Base-by-base conservation (phyloP, 2,797 vertebrate genomes). In the Mormyrus proboscirostris region DNA sequence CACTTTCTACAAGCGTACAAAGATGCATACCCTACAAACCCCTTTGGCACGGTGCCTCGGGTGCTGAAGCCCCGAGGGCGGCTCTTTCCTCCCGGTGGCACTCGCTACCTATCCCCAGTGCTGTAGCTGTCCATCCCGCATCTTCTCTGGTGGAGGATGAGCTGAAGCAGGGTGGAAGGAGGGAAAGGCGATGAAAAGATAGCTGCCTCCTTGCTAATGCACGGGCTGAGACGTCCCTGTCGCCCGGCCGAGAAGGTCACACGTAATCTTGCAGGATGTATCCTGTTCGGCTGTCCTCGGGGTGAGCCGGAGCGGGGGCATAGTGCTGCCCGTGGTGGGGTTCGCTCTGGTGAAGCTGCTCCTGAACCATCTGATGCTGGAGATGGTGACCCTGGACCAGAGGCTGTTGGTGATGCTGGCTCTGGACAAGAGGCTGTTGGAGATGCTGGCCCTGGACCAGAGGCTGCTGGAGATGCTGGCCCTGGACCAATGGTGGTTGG, bases 251-350 rank as follows among this genome's bases (percentile, higher is more conserved):
- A 85, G 49, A 16, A 29, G 83, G 0, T 92, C 90, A 96, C 2
- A 96, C 96, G 0, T 96, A 96, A 93, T 96, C 95, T 92, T 95
- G 94, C 19, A 95, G 93, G 92, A 93, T 94, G 93, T 96, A 96
- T 62, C 93, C 95, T 88, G 94, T 95, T 92, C 93, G 95, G 89
- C 93, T 47, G 89, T 95, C 95, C 89, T 93, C 93, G 0, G 89
- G 92, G 51, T 92, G 92, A 41, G 83, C 90, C 89, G 91, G 94
- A 88, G 92, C 92, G 3, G 93, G 94, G 16, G 94, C 94, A 49
- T 89, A 88, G 91, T 90, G 90, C 59, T 91, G 33, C 93, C 90
- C 4, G 88, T 92, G 92, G 33, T 93, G 85, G 85, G 92, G 90
- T 8, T 90, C 90, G 25, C 91, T 92, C 88, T 90, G 90, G 44